Conservation (phyloP, 2,888 invertebrate genomes). For the Perdita meconis region DNA sequence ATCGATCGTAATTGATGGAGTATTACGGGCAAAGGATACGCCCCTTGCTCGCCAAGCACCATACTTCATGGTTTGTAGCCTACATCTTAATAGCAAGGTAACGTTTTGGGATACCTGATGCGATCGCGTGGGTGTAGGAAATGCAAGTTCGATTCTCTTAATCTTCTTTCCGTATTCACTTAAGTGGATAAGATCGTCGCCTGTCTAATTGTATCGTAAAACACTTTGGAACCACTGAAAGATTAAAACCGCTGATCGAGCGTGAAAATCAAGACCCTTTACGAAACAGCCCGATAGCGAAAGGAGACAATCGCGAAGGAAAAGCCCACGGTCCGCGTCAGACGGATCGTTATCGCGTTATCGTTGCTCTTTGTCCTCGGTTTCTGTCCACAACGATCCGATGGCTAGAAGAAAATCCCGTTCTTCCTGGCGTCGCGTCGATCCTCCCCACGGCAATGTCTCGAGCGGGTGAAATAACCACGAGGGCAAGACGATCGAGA, state of each 20-base stretch:
- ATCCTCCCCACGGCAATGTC: conserved; percentile 32
- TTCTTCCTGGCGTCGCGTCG: conserved; percentile 21
- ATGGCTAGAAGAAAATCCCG: conserved; percentile 22
- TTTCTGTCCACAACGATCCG: conserved; percentile 21
- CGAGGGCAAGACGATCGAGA: conserved; percentile 39
- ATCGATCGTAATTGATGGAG: conserved; percentile 60
- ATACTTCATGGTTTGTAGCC: neutral
- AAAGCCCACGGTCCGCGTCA: conserved; percentile 8
- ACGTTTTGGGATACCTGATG: too few species aligned
- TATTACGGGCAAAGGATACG: conserved; percentile 19
- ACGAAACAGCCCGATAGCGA: too few species aligned
- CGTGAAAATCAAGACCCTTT: too few species aligned
- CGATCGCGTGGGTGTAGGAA: neutral
- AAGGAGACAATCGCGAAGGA: neutral
- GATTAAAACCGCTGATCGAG: too few species aligned
- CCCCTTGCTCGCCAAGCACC: conserved; percentile 8
- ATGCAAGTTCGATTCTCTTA: neutral
- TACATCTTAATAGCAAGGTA: too few species aligned
- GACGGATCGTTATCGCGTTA: conserved; percentile 38
- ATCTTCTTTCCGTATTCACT: too few species aligned
- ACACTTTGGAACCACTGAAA: too few species aligned
- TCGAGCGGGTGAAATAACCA: neutral
- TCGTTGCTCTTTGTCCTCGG: conserved; percentile 23
- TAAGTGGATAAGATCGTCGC: too few species aligned
- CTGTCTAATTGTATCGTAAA: too few species aligned